Evolutionary conservation across 2,797 vertebrate species (phyloP), one percentile per base, ranked within the genome.

Genomic region (Avahi laniger): DNA sequence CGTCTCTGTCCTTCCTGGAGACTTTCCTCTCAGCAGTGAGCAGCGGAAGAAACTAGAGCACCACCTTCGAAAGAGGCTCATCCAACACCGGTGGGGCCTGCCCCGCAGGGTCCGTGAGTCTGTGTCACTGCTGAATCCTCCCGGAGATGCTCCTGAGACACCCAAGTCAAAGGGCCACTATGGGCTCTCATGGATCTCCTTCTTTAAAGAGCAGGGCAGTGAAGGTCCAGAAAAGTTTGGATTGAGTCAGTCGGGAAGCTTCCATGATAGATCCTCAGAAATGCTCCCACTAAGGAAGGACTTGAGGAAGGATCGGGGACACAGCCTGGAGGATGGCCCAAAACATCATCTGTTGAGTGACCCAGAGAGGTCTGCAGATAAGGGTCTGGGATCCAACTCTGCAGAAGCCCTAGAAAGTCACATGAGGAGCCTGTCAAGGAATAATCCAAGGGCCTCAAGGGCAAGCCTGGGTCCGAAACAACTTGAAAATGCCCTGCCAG

Each of bases 51-150:
- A 82, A 35, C 69, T 96, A 7, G 95, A 98, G 20, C 57, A 43
- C 4, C 93, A 94, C 18, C 43, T 98, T 70, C 38, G 6, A 70
- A 96, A 73, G 59, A 90, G 91, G 57, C 15, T 96, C 4, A 82
- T 84, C 43, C 93, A 84, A 2, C 82, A 75, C 4, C 4, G 15
- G 15, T 92, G 91, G 89, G 59, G 69, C 5, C 87, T 96, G 9
- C 73, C 81, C 4, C 35, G 2, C 14, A 82, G 70, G 50, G 72
- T 96, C 78, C 13, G 1, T 0, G 26, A 87, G 15, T 75, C 63
- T 80, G 1, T 70, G 54, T 4, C 67, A n/a, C 61, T 76, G 65
- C 4, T 35, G 30, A 12, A 0, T 67, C 61, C 72, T 57, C 48
- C 13, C 0, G 14, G 13, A 1, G 1, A 12, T 1, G 4, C 8